Evolutionary conservation across 2,888 invertebrate species (phyloP), one percentile per base, ranked within the genome.

Genomic region (Thereva nobilitata): DNA sequence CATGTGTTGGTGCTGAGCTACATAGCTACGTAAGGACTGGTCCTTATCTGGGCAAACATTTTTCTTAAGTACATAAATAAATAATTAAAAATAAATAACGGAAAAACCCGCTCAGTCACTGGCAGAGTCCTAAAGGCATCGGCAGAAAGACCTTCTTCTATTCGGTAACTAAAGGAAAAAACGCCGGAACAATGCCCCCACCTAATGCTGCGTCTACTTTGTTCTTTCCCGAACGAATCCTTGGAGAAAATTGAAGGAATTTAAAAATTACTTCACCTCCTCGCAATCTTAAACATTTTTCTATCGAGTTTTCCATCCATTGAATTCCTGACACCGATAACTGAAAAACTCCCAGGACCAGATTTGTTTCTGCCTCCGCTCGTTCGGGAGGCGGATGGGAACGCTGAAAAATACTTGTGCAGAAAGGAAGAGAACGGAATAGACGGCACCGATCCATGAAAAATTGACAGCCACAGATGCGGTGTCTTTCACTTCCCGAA

Each of bases 381-480:
- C 23, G 49, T 50, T 12, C 12, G 9, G 6, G 42, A 42, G 61
- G 61, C 61, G 61, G 61, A 35, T 12, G 12, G 61, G 61, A 59
- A 47, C 12, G 61, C 50, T 61, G 50, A 41, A 49, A 23, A 23
- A 23, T 23, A 2, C 23, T 23, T 1, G 23, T 23, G 23, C 23
- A 23, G 23, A 23, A 23, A 2, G 23, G 23, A 23, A 23, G 23
- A 23, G 23, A 1, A 2, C 12, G 40, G 61, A 42, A 50, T 41
- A 61, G 40, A 61, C 61, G 49, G 37, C 40, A 34, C 40, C 61
- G 61, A 50, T 50, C 61, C 61, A 61, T 50, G 61, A 61, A 61
- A 61, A 61, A 61, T 61, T 61, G 61, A 61, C 61, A 61, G 61
- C 61, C 61, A 61, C 61, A 61, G 61, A 61, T 61, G 61, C 50